Percentiles rank a stretch among this genome's conserved stretches.
phyloP scores from a whole-genome alignment of 2,888 invertebrate genomes.

The Odontomyia ornata region DNA sequence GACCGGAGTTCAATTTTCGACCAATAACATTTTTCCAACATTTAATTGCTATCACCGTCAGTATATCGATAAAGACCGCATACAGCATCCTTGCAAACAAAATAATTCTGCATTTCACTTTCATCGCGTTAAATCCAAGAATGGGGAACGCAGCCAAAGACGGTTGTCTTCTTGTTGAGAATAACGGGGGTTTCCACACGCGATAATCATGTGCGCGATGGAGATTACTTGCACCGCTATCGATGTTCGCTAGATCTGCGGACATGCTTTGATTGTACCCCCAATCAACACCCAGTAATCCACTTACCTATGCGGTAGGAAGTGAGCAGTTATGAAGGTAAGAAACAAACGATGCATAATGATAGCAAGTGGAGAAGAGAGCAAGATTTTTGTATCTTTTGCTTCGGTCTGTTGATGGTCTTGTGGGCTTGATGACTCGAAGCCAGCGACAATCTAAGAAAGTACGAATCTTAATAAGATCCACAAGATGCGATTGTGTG shows the following conservation, averaged over 20 bases:
- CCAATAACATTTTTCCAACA: constrained; percentile 24
- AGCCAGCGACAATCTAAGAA: neutral
- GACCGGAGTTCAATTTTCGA: constrained; percentile 37
- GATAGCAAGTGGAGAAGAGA: neutral
- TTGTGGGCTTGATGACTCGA: neutral
- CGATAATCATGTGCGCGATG: constrained; percentile 28
- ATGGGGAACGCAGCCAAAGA: neutral
- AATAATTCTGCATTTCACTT: constrained; percentile 25
- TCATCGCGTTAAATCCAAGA: constrained; percentile 20
- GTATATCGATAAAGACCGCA: too few relatives aligned
- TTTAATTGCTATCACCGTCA: too few relatives aligned
- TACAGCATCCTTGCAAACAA: too few relatives aligned
- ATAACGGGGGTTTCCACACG: constrained; percentile 20
- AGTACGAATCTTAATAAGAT: neutral
- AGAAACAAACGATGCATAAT: constrained; percentile 1
- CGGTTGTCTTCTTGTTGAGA: neutral
- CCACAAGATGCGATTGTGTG: neutral
- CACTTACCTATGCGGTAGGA: constrained; percentile 1
- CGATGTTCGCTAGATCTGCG: neutral
- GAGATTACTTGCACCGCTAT: neutral
- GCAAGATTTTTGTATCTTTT: neutral
- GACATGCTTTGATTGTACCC: constrained; percentile 16
- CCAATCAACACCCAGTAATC: constrained; percentile 9
- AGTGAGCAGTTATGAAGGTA: neutral
- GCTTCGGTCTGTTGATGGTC: too few relatives aligned